Percentiles rank a stretch among this genome's conserved stretches.
Evolutionary conservation across 2,113 vertebrate genomes (phyloP).

Genomic region (Gallinago media): DNA sequence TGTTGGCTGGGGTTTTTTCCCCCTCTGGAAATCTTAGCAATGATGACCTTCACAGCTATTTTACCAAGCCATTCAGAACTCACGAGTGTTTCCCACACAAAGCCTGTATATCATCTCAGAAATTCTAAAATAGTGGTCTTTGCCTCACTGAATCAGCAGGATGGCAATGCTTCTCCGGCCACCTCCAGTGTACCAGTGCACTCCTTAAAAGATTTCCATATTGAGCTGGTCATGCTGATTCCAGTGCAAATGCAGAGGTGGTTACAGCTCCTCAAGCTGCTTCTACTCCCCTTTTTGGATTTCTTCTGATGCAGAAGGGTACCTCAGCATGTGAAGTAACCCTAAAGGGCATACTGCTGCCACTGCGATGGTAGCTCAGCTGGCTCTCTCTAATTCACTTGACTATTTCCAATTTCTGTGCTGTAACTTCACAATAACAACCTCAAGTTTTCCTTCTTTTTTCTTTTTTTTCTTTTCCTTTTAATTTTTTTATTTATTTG

Average conservation of each 20-base stretch:
- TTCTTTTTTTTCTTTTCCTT: neutral
- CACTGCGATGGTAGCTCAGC: neutral
- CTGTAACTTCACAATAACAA: neutral
- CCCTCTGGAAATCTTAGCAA: neutral
- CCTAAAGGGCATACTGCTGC: neutral
- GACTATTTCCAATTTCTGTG: neutral
- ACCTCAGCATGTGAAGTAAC: conserved; percentile 28
- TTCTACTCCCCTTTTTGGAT: conserved; percentile 14
- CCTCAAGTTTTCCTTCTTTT: neutral
- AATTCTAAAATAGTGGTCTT: neutral
- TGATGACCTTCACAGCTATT: neutral
- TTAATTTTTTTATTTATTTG: neutral
- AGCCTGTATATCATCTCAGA: neutral
- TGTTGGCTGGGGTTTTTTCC: neutral
- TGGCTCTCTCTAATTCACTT: neutral
- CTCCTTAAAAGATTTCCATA: conserved; percentile 7
- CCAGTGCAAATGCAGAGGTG: conserved; percentile 39
- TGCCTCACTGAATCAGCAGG: neutral
- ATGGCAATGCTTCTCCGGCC: neutral
- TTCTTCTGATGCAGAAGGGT: conserved; percentile 28
- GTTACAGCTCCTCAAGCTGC: conserved; percentile 43
- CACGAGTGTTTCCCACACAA: neutral
- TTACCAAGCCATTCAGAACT: neutral
- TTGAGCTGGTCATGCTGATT: conserved; percentile 24
- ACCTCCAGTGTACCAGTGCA: neutral